Conservation (phyloP, 2,797 vertebrate genomes). For the Novumbra hubbsi region DNA sequence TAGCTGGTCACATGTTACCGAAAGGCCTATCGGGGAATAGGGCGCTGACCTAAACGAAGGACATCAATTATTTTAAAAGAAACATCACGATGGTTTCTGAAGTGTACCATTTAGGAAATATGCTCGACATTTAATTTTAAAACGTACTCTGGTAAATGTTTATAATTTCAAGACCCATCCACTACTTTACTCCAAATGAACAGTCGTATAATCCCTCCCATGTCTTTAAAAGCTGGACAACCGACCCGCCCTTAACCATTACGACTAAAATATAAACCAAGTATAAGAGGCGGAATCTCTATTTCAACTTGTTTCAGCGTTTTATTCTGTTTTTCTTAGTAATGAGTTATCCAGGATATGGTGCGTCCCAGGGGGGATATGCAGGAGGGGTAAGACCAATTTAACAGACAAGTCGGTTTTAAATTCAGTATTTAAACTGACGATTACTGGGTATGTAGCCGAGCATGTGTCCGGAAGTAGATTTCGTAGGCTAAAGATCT, state of each 20-base stretch:
- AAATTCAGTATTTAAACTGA: not conserved
- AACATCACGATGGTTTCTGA: not conserved
- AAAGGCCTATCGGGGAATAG: not conserved
- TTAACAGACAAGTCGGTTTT: not conserved
- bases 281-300: not conserved
- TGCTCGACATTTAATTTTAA: not conserved
- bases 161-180: not conserved
- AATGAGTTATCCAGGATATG: conserved; percentile 68
- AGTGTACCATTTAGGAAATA: not conserved
- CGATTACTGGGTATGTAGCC: not conserved
- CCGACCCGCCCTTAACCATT: conserved; percentile 20
- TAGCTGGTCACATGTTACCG: not conserved
- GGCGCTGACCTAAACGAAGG: not conserved
- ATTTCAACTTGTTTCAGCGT: not conserved
- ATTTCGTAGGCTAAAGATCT: too few relatives aligned
- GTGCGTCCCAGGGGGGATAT: conserved; percentile 46
- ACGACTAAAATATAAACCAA: not conserved
- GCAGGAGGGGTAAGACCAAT: conserved; percentile 52
- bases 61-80: not conserved
- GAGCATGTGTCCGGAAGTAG: not conserved
- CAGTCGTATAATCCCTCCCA: not conserved
- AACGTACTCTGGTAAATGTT: not conserved
- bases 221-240: accelerated
- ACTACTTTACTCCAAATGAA: not conserved
- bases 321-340: not conserved